These are phyloP conservation scores for Cuniculus paca DNA, from an alignment of 2,797 vertebrate genomes.

Conservation along the genomic window DNA sequence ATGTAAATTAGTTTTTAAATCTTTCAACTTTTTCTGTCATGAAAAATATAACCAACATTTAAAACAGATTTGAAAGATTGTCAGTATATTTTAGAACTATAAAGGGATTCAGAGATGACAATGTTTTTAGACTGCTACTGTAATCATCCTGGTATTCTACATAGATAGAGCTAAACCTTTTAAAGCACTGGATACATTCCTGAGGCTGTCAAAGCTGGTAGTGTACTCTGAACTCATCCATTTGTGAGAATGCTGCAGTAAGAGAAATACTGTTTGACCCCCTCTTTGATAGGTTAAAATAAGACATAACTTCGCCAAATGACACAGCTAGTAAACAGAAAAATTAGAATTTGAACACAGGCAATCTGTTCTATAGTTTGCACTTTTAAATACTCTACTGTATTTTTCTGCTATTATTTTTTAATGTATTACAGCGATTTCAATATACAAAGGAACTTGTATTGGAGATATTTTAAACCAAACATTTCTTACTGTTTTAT, in stretches of 20 bases:
- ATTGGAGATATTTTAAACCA: neutral
- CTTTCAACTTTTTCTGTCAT: neutral
- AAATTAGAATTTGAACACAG: constrained; percentile 7
- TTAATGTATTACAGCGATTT: neutral
- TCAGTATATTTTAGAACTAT: neutral
- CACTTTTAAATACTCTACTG: neutral
- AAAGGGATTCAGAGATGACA: neutral
- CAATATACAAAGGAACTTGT: neutral
- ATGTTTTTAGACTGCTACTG: constrained; percentile 20
- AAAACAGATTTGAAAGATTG: neutral
- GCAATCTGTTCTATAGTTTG: neutral
- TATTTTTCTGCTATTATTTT: neutral
- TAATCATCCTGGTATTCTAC: neutral
- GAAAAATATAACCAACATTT: neutral
- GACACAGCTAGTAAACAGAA: neutral
- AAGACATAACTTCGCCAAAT: neutral
- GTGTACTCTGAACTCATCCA: neutral
- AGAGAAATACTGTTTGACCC: neutral
- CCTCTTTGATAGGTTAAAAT: neutral
- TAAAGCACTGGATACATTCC: neutral
- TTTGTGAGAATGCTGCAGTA: neutral
- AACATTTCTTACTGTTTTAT: neutral
- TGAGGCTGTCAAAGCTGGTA: neutral
- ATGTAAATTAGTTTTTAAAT: neutral
- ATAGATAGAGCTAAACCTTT: neutral